Evolutionary conservation across 2,113 vertebrate genomes (phyloP).

Genomic region (Xyliphius kryptos): DNA sequence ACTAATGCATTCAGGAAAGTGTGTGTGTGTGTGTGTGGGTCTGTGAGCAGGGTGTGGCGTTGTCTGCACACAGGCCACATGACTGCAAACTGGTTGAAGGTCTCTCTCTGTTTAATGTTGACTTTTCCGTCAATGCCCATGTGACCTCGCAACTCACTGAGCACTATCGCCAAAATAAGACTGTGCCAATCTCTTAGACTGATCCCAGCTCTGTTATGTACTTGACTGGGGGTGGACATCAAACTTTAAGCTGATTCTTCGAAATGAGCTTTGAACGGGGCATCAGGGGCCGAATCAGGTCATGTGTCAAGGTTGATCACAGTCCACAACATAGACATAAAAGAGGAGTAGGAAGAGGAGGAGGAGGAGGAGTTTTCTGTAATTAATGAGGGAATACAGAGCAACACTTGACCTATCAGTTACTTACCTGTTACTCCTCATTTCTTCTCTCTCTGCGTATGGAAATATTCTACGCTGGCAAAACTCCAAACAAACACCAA

Average conservation of each 20-base stretch:
- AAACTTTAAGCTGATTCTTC: not conserved
- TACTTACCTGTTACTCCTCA: no score
- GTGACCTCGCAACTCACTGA: constrained; percentile 14
- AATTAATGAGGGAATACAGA: no score
- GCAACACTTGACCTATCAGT: no score
- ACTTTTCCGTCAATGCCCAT: constrained; percentile 19
- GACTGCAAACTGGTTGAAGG: constrained; percentile 25
- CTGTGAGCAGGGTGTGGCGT: not conserved
- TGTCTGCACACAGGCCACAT: not conserved
- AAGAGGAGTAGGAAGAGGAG: no score
- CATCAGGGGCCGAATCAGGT: constrained; percentile 12
- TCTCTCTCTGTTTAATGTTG: constrained; percentile 22
- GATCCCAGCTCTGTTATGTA: not conserved
- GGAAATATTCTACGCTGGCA: no score
- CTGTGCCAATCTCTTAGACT: not conserved
- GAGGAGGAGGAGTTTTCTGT: no score
- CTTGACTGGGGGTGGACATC: not conserved
- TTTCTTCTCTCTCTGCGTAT: no score
- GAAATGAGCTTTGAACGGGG: constrained; percentile 12
- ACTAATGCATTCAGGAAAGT: not conserved
- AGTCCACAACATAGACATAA: constrained; percentile 10
- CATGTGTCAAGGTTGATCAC: constrained; percentile 4
- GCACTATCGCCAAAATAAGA: not conserved
- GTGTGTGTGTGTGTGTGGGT: not conserved
- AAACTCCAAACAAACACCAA: no score